Evolutionary conservation across 2,113 vertebrate genomes (phyloP), one percentile per base, ranked within the genome.

Genomic region (Odocoileus virginianus): DNA sequence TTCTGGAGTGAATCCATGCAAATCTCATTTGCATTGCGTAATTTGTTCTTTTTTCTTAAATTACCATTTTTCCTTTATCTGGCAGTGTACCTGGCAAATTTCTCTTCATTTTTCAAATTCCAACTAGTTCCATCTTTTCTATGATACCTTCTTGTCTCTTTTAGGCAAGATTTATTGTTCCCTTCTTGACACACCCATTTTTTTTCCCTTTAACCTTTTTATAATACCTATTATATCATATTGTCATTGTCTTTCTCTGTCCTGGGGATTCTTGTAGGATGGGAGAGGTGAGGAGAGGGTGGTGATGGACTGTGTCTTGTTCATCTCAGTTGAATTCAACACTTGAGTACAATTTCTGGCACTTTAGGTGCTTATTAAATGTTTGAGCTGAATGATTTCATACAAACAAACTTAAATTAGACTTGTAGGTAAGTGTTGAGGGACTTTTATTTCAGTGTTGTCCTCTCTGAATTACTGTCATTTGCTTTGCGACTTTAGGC

Each of bases 391-490:
- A 90, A 71, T 86, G 58, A 93, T 86, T 95, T 89, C 40, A 36
- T 92, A 90, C 7, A 97, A 57, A 91, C 17, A 90, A 58, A 33
- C 91, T 93, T 61, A 97, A 97, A 94, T 81, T 57, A 96, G 60
- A 87, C 55, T 89, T 89, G 43, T 12, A 87, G 25, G 23, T 92
- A 74, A 95, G 19, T 84, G 21, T 33, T 81, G 12, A 89, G 45
- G 47, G 14, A 83, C 16, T 93, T 93, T 86, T 95, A 85, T 55
- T 95, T 97, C 87, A 89, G 16, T 89, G 1, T 17, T 93, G 16
- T 92, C 36, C 60, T 94, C 30, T 96, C n/a, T 91, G 58, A 96
- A 87, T 96, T 89, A 88, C n/a, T 76, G 47, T 81, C n/a, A 87
- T 71, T 97, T 96, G 54, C 64, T 79, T 87, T 96, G 45, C 83